These are phyloP conservation scores for Elaphurus davidianus DNA, from an alignment of 2,113 vertebrate genomes.

Conservation along the genomic window DNA sequence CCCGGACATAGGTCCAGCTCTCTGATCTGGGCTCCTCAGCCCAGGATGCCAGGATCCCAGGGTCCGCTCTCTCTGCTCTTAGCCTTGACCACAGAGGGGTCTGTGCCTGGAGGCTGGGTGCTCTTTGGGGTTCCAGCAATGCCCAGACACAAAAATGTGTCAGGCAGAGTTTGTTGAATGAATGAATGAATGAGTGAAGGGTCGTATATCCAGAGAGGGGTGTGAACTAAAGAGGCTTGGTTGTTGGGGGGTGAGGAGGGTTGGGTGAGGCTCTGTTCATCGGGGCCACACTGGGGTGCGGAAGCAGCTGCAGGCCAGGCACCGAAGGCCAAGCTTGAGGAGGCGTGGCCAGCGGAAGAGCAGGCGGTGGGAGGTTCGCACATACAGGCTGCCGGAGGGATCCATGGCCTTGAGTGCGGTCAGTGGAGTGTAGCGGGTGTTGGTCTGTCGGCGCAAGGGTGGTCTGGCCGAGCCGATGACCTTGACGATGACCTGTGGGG, in stretches of 20 bases:
- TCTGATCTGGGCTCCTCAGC: not conserved
- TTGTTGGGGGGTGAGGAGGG: not conserved
- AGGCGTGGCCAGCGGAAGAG: slow-evolving; percentile 81
- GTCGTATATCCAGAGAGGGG: not conserved
- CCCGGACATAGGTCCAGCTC: not conserved
- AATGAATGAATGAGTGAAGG: not conserved
- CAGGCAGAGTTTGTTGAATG: not conserved
- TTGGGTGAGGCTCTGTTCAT: slow-evolving; percentile 63
- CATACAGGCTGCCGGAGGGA: slow-evolving; percentile 82
- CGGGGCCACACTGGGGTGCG: slow-evolving; percentile 82
- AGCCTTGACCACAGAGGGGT: not conserved
- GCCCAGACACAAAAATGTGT: not conserved
- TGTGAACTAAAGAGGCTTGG: not conserved
- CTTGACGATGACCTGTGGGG: slow-evolving; percentile 79
- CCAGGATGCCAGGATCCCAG: not conserved
- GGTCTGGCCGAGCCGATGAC: slow-evolving; percentile 81
- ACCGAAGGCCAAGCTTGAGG: slow-evolving; percentile 80
- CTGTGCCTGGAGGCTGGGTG: not conserved
- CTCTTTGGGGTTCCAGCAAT: not conserved
- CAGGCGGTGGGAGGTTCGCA: slow-evolving; percentile 79
- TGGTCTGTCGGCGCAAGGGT: slow-evolving; percentile 87
- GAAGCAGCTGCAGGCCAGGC: slow-evolving; percentile 89
- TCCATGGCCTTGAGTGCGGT: slow-evolving; percentile 83
- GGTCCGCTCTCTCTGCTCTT: not conserved
- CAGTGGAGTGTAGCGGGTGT: slow-evolving; percentile 82